Base-by-base conservation (phyloP, 2,888 invertebrate genomes). In the Atrina japonica region DNA sequence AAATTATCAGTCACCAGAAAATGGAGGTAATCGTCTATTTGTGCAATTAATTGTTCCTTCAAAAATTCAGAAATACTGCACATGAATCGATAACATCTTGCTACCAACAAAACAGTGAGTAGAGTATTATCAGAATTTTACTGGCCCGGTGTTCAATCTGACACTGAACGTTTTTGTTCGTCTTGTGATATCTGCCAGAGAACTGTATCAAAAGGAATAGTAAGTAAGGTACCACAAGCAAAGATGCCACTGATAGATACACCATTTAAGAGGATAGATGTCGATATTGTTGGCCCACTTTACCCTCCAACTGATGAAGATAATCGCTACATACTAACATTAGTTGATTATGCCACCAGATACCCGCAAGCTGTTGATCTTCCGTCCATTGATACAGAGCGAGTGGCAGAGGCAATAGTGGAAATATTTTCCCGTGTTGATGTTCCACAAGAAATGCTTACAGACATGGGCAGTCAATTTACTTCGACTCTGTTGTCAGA, bases 261-360 rank as follows among this genome's bases (percentile, higher is more conserved):
- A 23, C 74, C 80, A n/a, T 78, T 78, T 47, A 63, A 59, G 18
- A 43, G 77, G 35, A 64, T 77, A 9, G 72, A 70, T 14, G 60
- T 74, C 1, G 78, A 78, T 66, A 23, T 76, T 16, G 47, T 77
- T 16, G 79, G 79, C 18, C 79, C 77, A n/a, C 50, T 80, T 21
- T 16, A 30, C 21, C 73, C 68, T 25, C 52, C 60, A 0, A 66
- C 75, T 5, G 70, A 69, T 6, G 45, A 59, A 53, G 70, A 75
- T n/a, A 59, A 71, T 58, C 43, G 73, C 16, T 75, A 70, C 52
- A 72, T 78, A 6, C 35, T 82, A 11, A 71, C 73, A 0, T 14
- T 77, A 11, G 72, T 76, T 1, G 77, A 82, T 53, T 77, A 72
- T 61, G 73, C 77, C n/a, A n/a, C n/a, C n/a, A n/a, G n/a, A n/a